Percentiles rank a stretch among this genome's conserved stretches.
These are phyloP conservation scores for Drosophila melanosoma DNA, from an alignment of 2,888 invertebrate species.

Conservation along the genomic window DNA sequence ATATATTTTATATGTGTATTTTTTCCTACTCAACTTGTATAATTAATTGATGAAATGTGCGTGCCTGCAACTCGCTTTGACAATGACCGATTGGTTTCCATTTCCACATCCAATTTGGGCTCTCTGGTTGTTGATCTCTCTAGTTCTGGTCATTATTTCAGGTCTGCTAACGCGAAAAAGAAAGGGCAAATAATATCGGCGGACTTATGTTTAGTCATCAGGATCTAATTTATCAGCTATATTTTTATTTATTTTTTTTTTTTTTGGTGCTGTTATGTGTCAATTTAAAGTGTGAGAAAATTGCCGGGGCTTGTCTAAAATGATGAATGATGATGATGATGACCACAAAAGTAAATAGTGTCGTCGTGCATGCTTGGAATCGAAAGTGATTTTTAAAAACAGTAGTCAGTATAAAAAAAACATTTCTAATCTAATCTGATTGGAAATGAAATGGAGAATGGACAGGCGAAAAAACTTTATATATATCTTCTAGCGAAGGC, in stretches of 20 bases:
- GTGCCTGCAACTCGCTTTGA: constrained; percentile 65
- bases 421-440: neutral
- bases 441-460: neutral
- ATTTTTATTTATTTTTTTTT: constrained; percentile 33
- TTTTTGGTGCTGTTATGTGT: constrained; percentile 62
- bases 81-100: constrained; percentile 82
- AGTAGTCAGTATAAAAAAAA: neutral
- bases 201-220: constrained; percentile 76
- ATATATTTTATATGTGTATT: neutral
- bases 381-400: constrained; percentile 2
- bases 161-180: constrained; percentile 4
- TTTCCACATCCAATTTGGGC: constrained; percentile 40
- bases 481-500: neutral
- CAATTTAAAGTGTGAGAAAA: constrained; percentile 81
- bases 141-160: constrained; percentile 24
- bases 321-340: constrained; percentile 56
- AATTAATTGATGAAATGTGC: constrained; percentile 83
- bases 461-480: neutral
- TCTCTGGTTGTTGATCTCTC: constrained; percentile 13
- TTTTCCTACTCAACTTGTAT: constrained; percentile 43
- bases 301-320: constrained; percentile 50
- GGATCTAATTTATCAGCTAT: constrained; percentile 78
- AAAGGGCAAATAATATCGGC: neutral
- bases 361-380: constrained; percentile 19
- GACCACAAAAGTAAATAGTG: constrained; percentile 44